Evolutionary conservation across 2,888 invertebrate species (phyloP), one percentile per base, ranked within the genome.

Genomic region (Cepaea hortensis): DNA sequence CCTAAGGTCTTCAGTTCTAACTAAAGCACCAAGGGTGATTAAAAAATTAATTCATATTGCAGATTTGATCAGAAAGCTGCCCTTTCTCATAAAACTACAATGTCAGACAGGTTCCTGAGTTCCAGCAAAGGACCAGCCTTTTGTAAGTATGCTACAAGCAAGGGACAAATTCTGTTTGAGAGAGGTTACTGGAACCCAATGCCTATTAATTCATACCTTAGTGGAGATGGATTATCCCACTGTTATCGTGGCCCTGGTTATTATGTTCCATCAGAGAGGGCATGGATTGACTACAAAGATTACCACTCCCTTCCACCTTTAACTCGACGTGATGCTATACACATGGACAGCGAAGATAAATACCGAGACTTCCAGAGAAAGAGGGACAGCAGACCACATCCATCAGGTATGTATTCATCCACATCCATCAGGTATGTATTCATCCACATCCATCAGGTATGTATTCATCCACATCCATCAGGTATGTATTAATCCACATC

Each of bases 211-310:
- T 92, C 93, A 88, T 93, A 93, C 86, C 90, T 91, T 20, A 90
- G 91, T 48, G 93, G 93, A 15, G 91, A 91, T 46, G 92, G 93
- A 3, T 92, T 93, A 85, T 92, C 93, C 0, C 89, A 89, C n/a
- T 90, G 91, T 7, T 93, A 91, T 88, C 85, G 82, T 48, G 92
- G 93, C 6, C 88, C 91, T 15, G 90, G 89, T 23, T 91, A 92
- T 85, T 93, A 93, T 87, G 92, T 93, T 5, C 93, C 93, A 0
- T 93, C 93, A 18, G 93, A 93, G 79, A 87, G 92, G 48, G 85
- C 90, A 61, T 93, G 92, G 92, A 90, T 91, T 20, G 90, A 90
- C 20, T 91, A 92, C 76, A 90, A 91, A 79, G 90, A 93, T 50
- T 91, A 92, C 86, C 89, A 91, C 46, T 91, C 92, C 1, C 86